phyloP scores from a whole-genome alignment of 2,797 vertebrate genomes.

The Zenarchopterus dispar region DNA sequence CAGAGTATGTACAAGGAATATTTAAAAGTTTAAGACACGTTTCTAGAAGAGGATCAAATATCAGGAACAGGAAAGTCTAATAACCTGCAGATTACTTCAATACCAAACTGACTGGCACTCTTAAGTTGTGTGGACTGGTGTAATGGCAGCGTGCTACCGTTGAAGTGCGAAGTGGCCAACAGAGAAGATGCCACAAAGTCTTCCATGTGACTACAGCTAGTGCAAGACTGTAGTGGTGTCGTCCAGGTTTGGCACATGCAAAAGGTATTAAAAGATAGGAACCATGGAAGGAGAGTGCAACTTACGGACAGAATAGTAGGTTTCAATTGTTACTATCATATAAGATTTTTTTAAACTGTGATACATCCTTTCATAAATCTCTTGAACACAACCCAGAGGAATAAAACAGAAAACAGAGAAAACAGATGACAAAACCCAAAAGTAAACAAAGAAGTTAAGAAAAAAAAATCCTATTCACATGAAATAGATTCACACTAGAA shows the following conservation, averaged over 20 bases:
- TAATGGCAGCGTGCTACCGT: constrained; percentile 46
- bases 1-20: constrained; percentile 44
- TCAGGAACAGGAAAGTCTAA: constrained; percentile 9
- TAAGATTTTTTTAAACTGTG: constrained; percentile 25
- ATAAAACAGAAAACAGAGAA: constrained; percentile 10
- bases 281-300: constrained; percentile 28
- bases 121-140: constrained; percentile 30
- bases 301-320: constrained; percentile 19
- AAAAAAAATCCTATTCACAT: constrained; percentile 23
- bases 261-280: constrained; percentile 33
- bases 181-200: constrained; percentile 39
- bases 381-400: constrained; percentile 26
- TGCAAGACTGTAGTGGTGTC: constrained; percentile 59
- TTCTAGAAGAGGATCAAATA: background rate
- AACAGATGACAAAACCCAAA: constrained; percentile 12
- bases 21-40: constrained; percentile 19
- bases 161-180: constrained; percentile 26
- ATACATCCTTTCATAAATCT: constrained; percentile 48
- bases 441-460: constrained; percentile 3
- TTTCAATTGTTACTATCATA: constrained; percentile 22
- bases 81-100: background rate
- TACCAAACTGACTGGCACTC: constrained; percentile 42
- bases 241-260: constrained; percentile 76
- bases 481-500: constrained; percentile 32
- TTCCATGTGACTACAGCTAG: constrained; percentile 53